Evolutionary conservation across 2,113 vertebrate species (phyloP), one percentile per base, ranked within the genome.

Genomic region (Charina bottae): DNA sequence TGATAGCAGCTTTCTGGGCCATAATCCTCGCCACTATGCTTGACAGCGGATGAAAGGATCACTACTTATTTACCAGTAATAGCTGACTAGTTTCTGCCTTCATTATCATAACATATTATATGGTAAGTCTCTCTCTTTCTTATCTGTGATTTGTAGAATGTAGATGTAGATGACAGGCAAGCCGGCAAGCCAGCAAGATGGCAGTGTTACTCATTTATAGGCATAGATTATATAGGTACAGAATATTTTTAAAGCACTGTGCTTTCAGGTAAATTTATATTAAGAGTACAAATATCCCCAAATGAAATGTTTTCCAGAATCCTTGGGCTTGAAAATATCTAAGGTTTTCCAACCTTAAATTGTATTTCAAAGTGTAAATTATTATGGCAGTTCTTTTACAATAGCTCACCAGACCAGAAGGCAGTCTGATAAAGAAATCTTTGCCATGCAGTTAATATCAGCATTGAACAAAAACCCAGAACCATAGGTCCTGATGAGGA

Each of bases 21-120:
- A 97, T 98, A 97, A 97, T 98, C 97, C 93, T 33, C 95, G 89
- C 97, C 95, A 96, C 95, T 97, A 96, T 97, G 96, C 97, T 97
- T 98, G 98, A 98, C 98, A 98, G 97, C 96, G 98, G 98, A 99
- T 99, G 98, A 99, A 99, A 99, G 98, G 96, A 97, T 96, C 93
- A 92, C 97, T 97, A 98, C 97, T 98, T 98, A 98, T 97, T 92
- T 96, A 97, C 96, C 97, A 97, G 97, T 98, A 98, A 98, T 97
- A 98, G 97, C 97, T 97, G 97, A 95, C 95, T 94, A 21, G 88
- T 84, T 89, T 92, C 94, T 87, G 92, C 95, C 90, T 92, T 95
- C 96, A 96, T 97, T 97, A 97, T 90, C 91, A 88, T 88, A 95
- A 92, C 92, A 96, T 96, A 95, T 97, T 95, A 95, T 88, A 84